Evolutionary conservation across 2,888 invertebrate species (phyloP), one percentile per base, ranked within the genome.

Genomic region (Lepidochitona cinerea): DNA sequence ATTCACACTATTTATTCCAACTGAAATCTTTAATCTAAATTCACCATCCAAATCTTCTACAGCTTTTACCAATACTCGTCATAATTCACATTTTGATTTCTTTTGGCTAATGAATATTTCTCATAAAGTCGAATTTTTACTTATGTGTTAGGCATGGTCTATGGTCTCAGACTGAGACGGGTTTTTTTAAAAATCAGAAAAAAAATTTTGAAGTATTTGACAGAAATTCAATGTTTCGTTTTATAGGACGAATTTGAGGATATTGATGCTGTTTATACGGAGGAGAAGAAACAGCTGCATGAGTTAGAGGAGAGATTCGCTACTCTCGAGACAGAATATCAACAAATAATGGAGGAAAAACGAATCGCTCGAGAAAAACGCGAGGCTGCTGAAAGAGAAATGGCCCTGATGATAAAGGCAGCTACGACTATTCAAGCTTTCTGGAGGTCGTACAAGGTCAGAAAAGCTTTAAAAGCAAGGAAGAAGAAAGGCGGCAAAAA

Each of bases 361-460:
- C 83, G 86, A 29, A 79, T 86, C n/a, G 89, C 89, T 1, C 81
- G 89, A 0, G 89, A 90, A 74, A 81, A 85, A 65, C 82, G 89
- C 4, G 89, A 89, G 68, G 85, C 85, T 35, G 89, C 89, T 0
- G 90, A 90, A 71, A 81, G 89, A 3, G 89, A 90, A 67, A 81
- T 90, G 73, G 83, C 87, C 6, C 81, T 88, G 64, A 83, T 85
- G 84, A 83, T 89, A 37, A 87, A 87, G 74, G 89, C 89, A 1
- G 89, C 90, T 29, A 89, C 89, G 5, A 89, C 89, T 29, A 87
- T 91, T 67, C 91, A 91, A 77, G 89, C 90, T 5, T 90, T 90
- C 88, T 91, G 91, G 91, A 78, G 90, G 37, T 91, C 90, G 18
- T 90, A 83, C 84, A 91, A 91, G 79, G 90, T 91, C 49, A 83